Percentiles rank a stretch among this genome's conserved stretches.
Conservation (phyloP, 2,113 vertebrate species). For the Gallinago media region DNA sequence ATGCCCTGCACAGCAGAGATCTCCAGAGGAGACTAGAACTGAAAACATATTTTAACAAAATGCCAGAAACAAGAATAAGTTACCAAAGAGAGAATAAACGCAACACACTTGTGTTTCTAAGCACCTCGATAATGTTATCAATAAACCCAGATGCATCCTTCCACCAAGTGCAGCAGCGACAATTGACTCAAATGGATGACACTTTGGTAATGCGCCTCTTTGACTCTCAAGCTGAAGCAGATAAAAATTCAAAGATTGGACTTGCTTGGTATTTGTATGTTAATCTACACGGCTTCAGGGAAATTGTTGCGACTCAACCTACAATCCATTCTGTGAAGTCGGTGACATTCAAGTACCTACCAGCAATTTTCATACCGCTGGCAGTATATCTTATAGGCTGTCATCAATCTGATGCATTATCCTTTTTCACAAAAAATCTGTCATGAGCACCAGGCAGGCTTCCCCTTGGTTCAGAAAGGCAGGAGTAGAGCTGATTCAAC, state of each 20-base stretch:
- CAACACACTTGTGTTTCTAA: background rate
- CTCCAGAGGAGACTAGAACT: background rate
- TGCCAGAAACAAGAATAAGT: conserved; percentile 5
- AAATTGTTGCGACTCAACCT: conserved; percentile 11
- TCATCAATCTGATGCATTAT: conserved; percentile 4
- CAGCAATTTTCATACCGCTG: conserved; percentile 18
- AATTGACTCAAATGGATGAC: conserved; percentile 37
- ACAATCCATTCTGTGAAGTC: background rate
- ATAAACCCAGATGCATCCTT: conserved; percentile 28
- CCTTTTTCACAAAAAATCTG: background rate
- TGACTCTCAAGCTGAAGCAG: conserved; percentile 25
- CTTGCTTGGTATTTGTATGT: conserved; percentile 41
- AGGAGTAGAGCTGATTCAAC: background rate
- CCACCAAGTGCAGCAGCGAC: background rate
- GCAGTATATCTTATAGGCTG: background rate
- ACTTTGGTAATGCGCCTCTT: background rate
- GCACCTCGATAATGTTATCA: conserved; percentile 30
- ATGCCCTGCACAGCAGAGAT: background rate
- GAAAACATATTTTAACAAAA: background rate
- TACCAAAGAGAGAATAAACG: conserved; percentile 5
- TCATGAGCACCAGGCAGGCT: background rate
- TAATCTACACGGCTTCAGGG: conserved; percentile 43
- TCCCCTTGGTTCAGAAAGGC: background rate
- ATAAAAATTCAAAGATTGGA: conserved; percentile 46
- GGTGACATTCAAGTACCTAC: conserved; percentile 19